These are phyloP conservation scores for Idaea biselata DNA, from an alignment of 2,888 invertebrate species.

Conservation along the genomic window DNA sequence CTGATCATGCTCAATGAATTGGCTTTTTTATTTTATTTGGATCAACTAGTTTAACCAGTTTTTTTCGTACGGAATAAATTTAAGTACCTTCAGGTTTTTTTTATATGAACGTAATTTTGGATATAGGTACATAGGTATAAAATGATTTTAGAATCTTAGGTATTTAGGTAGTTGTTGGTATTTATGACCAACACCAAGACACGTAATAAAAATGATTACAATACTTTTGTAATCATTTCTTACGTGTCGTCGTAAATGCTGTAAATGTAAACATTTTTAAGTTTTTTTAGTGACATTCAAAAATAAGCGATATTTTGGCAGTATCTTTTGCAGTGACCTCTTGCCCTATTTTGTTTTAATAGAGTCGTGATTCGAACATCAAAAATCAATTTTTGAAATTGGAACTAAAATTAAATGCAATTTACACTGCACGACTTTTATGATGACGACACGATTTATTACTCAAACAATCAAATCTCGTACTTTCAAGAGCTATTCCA, in stretches of 20 bases:
- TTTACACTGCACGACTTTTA: slow-evolving; percentile 20
- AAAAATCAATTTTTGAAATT: not conserved
- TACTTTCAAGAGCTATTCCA: too few species aligned
- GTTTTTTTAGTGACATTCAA: not conserved
- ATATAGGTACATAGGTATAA: too few species aligned
- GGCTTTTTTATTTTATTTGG: not conserved
- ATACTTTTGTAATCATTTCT: too few species aligned
- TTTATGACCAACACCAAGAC: too few species aligned
- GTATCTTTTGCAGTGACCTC: not conserved
- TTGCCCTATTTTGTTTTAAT: not conserved
- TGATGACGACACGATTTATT: slow-evolving; percentile 13
- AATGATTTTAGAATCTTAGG: too few species aligned
- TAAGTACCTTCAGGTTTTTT: too few species aligned
- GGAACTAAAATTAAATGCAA: slow-evolving; percentile 14
- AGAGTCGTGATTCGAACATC: not conserved
- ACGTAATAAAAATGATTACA: too few species aligned
- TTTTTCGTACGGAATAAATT: not conserved
- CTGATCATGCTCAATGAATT: not conserved
- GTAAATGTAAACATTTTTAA: too few species aligned
- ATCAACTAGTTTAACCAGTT: not conserved
- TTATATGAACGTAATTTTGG: too few species aligned
- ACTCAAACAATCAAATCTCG: slow-evolving; percentile 2
- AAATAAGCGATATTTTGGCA: not conserved
- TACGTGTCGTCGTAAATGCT: too few species aligned
- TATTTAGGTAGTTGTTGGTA: too few species aligned